Evolutionary conservation across 2,888 invertebrate species (phyloP), one percentile per base, ranked within the genome.

Genomic region (Catonia carolina): DNA sequence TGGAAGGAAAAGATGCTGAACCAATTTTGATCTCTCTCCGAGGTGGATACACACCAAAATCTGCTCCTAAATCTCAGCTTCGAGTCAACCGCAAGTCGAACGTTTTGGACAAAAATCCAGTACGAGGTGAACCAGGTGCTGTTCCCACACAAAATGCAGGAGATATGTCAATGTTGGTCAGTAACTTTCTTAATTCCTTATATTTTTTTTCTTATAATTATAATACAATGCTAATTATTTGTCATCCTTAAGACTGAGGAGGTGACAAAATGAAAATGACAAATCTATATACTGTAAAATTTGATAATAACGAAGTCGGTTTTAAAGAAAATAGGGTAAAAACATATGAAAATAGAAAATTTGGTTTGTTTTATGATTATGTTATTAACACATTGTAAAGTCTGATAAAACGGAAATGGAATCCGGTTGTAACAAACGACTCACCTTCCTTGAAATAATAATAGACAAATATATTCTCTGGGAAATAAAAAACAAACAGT

Each of bases 21-120:
- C 97, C 97, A 1, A 77, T 93, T 67, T 80, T 95, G 62, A 89
- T 97, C 74, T 94, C 94, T 59, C 78, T 97, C 60, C 89, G 91
- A 81, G 95, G 89, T 71, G 83, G 83, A 62, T 78, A 79, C 69
- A 77, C 77, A 68, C 83, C 83, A 61, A 77, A 80, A 66, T 76
- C 79, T 22, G 71, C 76, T 12, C 77, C 77, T 61, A 78, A 78
- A 63, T 66, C 69, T 55, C 79, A 85, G 65, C 77, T 92, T 47
- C 85, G 86, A 69, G 84, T 89, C 55, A 76, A 78, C 59, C 89
- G 86, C 75, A 86, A 86, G 72, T 78, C 83, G 51, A 93, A 94
- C 75, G 84, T 92, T 53, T 77, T 94, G 62, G 88, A 88, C 69
- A 84, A 85, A 70, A 82, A 70, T 67, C 75, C 68, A 8, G 58